Percentiles rank a stretch among this genome's conserved stretches.
Evolutionary conservation across 2,888 invertebrate species (phyloP).

Genomic region (Agriopis aurantiaria): DNA sequence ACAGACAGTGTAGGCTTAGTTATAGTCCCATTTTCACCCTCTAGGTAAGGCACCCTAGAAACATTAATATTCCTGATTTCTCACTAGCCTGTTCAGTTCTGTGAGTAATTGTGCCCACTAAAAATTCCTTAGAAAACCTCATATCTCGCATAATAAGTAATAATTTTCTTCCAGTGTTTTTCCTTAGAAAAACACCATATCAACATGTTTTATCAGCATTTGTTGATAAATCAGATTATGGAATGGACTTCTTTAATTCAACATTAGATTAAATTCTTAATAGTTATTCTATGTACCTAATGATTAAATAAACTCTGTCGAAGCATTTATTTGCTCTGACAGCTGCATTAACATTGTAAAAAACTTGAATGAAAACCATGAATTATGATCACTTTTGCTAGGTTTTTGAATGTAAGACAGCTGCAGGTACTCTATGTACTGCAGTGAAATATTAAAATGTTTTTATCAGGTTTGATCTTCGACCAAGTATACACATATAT

Average conservation of each 20-base stretch:
- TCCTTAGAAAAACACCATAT: conserved; percentile 18
- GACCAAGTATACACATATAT: no score
- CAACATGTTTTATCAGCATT: conserved; percentile 20
- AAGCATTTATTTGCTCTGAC: no score
- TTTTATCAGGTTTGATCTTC: no score
- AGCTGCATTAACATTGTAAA: no score
- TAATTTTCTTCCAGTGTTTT: conserved; percentile 12
- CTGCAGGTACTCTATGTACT: no score
- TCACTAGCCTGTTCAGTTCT: not conserved
- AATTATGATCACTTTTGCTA: no score
- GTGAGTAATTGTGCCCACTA: not conserved
- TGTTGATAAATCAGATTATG: conserved; percentile 22
- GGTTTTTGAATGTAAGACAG: no score
- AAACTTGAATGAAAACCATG: no score
- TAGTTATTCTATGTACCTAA: conserved; percentile 1
- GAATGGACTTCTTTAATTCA: conserved; percentile 21
- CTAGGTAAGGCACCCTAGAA: no score
- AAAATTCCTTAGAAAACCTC: not conserved
- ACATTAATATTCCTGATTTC: not conserved
- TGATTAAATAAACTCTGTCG: not conserved
- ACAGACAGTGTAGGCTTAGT: no score
- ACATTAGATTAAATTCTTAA: conserved; percentile 15
- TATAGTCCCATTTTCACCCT: no score
- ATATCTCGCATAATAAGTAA: conserved; percentile 3
- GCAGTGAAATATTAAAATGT: no score